Conservation (phyloP, 2,888 invertebrate genomes). For the Hirtodrosophila confusa region DNA sequence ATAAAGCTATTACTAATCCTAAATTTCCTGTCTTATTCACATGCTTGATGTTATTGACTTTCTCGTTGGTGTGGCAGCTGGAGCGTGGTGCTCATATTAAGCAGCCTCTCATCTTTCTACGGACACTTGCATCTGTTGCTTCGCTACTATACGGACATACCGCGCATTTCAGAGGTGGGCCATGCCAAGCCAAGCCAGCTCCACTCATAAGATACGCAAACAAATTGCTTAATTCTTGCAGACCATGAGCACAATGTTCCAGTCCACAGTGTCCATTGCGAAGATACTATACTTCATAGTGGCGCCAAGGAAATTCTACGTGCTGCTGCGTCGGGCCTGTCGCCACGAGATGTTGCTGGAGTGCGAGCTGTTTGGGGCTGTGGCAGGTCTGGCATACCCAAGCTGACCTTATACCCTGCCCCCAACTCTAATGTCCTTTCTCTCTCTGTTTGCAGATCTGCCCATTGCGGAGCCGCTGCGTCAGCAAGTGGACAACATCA, state of each 20-base stretch:
- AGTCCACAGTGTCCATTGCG: constrained; percentile 53
- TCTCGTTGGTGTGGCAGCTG: constrained; percentile 43
- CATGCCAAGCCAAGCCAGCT: background rate
- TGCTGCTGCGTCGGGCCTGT: constrained; percentile 56
- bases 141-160: constrained; percentile 56
- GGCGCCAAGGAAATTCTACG: constrained; percentile 60
- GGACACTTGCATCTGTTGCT: constrained; percentile 64
- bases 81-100: constrained; percentile 56
- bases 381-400: constrained; percentile 29
- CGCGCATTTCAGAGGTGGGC: constrained; percentile 67
- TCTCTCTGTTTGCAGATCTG: constrained; percentile 52
- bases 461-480: constrained; percentile 52
- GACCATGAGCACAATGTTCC: constrained; percentile 63
- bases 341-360: constrained; percentile 64
- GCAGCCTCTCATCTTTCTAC: constrained; percentile 60
- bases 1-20: background rate
- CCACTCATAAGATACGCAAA: constrained; percentile 17
- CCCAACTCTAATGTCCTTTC: no score
- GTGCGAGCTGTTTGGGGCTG: constrained; percentile 66
- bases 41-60: background rate
- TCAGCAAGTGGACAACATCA: constrained; percentile 52
- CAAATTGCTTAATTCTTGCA: constrained; percentile 43
- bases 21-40: background rate
- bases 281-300: constrained; percentile 72
- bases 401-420: no score